Conservation (phyloP, 2,797 vertebrate genomes). For the Squalus acanthias region DNA sequence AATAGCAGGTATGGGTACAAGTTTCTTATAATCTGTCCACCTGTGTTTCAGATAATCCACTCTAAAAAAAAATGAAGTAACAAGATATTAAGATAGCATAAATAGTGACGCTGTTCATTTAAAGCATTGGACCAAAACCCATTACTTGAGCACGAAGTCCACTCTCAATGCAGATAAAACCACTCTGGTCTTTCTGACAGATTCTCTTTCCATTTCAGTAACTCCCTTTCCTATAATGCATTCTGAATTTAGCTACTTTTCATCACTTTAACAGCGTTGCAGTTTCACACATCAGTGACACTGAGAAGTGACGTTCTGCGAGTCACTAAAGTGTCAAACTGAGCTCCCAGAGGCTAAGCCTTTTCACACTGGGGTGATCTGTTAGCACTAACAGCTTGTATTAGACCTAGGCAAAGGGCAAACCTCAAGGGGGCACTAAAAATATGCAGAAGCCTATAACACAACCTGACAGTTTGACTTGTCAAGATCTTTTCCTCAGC, state of each 20-base stretch:
- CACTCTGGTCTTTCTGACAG: slow-evolving; percentile 15
- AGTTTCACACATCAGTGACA: slow-evolving; percentile 38
- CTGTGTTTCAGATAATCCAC: not conserved
- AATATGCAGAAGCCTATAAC: slow-evolving; percentile 30
- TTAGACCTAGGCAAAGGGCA: slow-evolving; percentile 37
- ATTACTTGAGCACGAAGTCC: not conserved
- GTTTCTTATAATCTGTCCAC: not conserved
- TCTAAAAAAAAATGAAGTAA: not conserved
- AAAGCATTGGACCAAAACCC: not conserved
- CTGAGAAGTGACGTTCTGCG: slow-evolving; percentile 34
- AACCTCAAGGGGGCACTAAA: slow-evolving; percentile 36
- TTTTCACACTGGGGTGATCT: slow-evolving; percentile 37
- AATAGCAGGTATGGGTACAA: not conserved
- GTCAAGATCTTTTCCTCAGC: slow-evolving; percentile 12
- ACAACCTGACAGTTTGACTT: slow-evolving; percentile 22
- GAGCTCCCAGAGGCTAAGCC: slow-evolving; percentile 31
- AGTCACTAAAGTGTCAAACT: slow-evolving; percentile 34
- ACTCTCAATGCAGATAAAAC: not conserved
- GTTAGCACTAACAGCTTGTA: slow-evolving; percentile 36
- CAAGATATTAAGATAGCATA: not conserved
- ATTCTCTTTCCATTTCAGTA: slow-evolving; percentile 35
- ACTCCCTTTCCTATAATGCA: slow-evolving; percentile 15
- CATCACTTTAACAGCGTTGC: slow-evolving; percentile 29
- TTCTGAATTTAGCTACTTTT: slow-evolving; percentile 35
- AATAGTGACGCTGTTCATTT: not conserved